Conservation (phyloP, 1,140 invertebrate species). For the Panulirus ornatus region DNA sequence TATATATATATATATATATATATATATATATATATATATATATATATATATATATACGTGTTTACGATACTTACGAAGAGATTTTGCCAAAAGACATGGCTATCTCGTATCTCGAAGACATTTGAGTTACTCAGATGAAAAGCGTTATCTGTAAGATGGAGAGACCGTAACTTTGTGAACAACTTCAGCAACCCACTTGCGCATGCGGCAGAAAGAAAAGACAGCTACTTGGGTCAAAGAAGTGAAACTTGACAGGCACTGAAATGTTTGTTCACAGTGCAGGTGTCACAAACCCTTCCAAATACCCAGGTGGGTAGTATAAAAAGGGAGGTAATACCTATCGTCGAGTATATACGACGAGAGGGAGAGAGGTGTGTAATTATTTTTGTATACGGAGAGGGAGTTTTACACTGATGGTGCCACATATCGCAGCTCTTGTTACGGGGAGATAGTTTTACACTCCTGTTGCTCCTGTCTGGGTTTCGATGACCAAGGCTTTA, state of each 20-base stretch:
- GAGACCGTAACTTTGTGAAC: no score
- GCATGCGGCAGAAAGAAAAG: no score
- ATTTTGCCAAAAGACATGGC: background rate
- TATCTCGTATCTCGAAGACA: no score
- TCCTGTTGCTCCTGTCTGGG: background rate
- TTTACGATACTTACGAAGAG: background rate
- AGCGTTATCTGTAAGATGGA: no score
- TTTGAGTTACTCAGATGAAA: no score
- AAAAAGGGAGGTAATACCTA: background rate
- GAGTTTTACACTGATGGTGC: background rate
- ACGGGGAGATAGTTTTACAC: no score
- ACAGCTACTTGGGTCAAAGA: no score
- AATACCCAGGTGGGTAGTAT: no score
- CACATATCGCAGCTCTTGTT: background rate
- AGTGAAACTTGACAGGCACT: no score
- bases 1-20: slow-evolving; percentile 45
- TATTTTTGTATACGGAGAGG: background rate
- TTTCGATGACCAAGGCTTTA: background rate
- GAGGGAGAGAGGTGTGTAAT: background rate
- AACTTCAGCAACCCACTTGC: no score
- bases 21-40: slow-evolving; percentile 79
- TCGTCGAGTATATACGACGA: background rate
- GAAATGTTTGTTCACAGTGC: no score
- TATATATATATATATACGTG: slow-evolving; percentile 76
- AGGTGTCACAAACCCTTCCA: no score